A percentile compares a stretch with the other conserved stretches of the same genome.
Evolutionary conservation across 2,113 vertebrate species (phyloP).

Genomic region (Xiphophorus couchianus): DNA sequence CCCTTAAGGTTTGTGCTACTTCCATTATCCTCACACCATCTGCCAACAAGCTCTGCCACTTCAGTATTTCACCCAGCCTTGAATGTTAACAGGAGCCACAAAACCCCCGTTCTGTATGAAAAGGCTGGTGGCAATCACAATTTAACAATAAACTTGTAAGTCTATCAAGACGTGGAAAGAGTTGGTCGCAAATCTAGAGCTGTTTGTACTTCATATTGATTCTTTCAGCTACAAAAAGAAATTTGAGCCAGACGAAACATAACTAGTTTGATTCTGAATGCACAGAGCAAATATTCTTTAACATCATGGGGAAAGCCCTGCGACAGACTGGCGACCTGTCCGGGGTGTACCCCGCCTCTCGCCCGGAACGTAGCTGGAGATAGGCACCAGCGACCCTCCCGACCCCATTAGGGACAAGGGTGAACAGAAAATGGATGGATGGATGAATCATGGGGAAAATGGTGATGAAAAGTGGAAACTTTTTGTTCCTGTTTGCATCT

Average conservation of each 20-base stretch:
- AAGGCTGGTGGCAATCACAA: slow-evolving; percentile 53
- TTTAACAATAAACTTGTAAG: slow-evolving; percentile 61
- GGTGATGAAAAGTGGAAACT: neutral
- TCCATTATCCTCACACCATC: slow-evolving; percentile 47
- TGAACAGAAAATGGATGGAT: too few species aligned
- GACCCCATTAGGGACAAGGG: too few species aligned
- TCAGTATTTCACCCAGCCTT: slow-evolving; percentile 25
- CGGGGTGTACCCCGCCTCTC: too few species aligned
- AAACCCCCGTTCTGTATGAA: slow-evolving; percentile 41
- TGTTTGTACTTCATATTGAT: slow-evolving; percentile 36
- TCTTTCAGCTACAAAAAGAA: slow-evolving; percentile 21
- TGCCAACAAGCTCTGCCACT: slow-evolving; percentile 41
- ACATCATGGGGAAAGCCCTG: slow-evolving; percentile 19
- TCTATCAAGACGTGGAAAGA: slow-evolving; percentile 43
- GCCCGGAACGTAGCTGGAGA: too few species aligned
- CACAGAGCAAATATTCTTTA: slow-evolving; percentile 4
- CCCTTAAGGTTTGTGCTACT: slow-evolving; percentile 37
- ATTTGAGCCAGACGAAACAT: slow-evolving; percentile 38
- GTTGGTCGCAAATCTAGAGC: slow-evolving; percentile 46
- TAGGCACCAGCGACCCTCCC: too few species aligned
- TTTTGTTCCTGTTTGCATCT: slow-evolving; percentile 11
- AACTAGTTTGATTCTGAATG: slow-evolving; percentile 16
- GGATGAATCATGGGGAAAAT: slow-evolving; percentile 19
- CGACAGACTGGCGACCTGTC: too few species aligned
- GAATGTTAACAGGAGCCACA: slow-evolving; percentile 7